These are phyloP conservation scores for Boleophthalmus pectinirostris DNA, from an alignment of 2,113 vertebrate species.

Conservation along the genomic window DNA sequence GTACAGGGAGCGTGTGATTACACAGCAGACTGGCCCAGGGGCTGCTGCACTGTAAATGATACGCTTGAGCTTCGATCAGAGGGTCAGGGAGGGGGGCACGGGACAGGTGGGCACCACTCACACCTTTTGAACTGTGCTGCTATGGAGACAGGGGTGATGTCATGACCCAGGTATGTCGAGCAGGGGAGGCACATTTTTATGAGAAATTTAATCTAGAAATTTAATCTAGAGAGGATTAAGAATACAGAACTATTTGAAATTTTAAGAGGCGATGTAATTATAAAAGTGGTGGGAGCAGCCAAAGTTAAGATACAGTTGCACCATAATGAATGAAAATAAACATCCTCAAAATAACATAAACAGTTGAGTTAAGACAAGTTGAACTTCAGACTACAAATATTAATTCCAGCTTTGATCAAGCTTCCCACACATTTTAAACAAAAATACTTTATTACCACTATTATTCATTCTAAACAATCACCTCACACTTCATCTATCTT, in stretches of 20 bases:
- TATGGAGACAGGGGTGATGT: conserved; percentile 47
- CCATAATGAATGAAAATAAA: neutral
- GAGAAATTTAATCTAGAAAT: conserved; percentile 31
- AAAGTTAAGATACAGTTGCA: neutral
- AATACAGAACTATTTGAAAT: conserved; percentile 24
- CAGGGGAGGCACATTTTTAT: conserved; percentile 5
- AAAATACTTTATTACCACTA: no score
- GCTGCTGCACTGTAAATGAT: conserved; percentile 59
- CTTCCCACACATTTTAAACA: no score
- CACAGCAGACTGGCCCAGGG: conserved; percentile 33
- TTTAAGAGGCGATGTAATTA: conserved; percentile 14
- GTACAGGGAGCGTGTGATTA: conserved; percentile 65
- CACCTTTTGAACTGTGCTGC: conserved; percentile 50
- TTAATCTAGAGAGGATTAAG: conserved; percentile 11
- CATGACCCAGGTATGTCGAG: conserved; percentile 32
- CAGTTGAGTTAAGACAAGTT: no score
- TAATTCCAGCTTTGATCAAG: no score
- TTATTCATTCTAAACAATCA: no score
- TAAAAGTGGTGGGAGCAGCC: neutral
- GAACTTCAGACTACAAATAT: no score
- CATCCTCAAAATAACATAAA: neutral
- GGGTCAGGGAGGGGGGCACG: conserved; percentile 39
- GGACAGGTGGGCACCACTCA: conserved; percentile 43
- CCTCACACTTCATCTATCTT: no score
- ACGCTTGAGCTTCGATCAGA: conserved; percentile 36